A percentile compares a stretch with the other conserved stretches of the same genome.
These are phyloP conservation scores for Scylla paramamosain DNA, from an alignment of 1,140 invertebrate genomes.

Conservation along the genomic window DNA sequence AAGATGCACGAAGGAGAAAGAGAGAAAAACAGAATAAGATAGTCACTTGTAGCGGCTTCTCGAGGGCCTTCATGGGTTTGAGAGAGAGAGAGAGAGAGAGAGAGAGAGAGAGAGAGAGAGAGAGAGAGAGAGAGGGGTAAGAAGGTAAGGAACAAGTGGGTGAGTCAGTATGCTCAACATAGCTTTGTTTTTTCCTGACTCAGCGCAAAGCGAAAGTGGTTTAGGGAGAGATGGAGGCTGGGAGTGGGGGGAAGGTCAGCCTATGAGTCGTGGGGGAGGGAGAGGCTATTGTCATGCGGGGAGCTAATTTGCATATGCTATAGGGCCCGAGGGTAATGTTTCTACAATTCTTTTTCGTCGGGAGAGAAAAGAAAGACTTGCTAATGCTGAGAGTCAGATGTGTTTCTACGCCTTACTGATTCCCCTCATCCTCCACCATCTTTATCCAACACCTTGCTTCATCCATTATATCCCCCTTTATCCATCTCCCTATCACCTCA, in stretches of 20 bases:
- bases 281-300: conserved; percentile 36
- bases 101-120: too few species aligned
- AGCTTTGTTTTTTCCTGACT: too few species aligned
- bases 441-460: neutral
- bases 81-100: too few species aligned
- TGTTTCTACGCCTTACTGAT: neutral
- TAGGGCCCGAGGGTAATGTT: neutral
- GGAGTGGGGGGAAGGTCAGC: neutral
- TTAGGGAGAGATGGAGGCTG: neutral
- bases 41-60: neutral
- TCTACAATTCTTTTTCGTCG: neutral
- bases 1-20: neutral
- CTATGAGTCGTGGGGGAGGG: neutral
- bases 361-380: neutral
- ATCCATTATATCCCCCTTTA: neutral
- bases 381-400: neutral
- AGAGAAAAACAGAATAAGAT: neutral
- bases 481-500: neutral
- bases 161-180: too few species aligned
- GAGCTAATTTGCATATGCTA: conserved; percentile 49
- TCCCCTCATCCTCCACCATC: neutral
- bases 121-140: too few species aligned
- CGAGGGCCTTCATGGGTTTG: neutral
- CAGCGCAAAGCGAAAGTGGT: too few species aligned
- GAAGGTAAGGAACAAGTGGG: too few species aligned